phyloP scores from a whole-genome alignment of 2,113 vertebrate species.

The Rostratula benghalensis region DNA sequence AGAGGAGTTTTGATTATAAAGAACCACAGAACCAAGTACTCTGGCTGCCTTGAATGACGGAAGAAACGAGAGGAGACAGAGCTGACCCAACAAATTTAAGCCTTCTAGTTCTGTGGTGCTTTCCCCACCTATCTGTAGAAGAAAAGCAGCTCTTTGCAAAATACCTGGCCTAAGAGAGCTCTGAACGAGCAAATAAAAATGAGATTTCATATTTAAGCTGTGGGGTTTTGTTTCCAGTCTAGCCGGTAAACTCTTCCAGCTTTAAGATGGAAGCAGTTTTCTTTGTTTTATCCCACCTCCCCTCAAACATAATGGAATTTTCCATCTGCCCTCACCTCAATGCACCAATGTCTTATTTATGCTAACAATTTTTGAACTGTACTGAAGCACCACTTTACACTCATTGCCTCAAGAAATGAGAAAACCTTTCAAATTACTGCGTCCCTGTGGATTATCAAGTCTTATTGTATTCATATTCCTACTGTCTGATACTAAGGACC shows the following conservation, averaged over 20 bases:
- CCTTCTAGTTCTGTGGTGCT: neutral
- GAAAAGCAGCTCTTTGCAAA: neutral
- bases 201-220: neutral
- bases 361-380: neutral
- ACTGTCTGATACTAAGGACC: neutral
- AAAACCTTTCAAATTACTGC: neutral
- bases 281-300: neutral
- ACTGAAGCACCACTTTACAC: neutral
- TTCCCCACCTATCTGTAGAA: neutral
- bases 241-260: neutral
- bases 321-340: neutral
- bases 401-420: neutral
- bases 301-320: neutral
- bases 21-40: neutral
- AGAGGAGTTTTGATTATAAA: neutral
- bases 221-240: fast-evolving
- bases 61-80: neutral
- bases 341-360: neutral
- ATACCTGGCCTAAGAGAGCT: neutral
- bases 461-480: neutral
- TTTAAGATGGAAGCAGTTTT: neutral
- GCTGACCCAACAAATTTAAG: neutral
- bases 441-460: neutral
- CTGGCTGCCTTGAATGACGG: neutral
- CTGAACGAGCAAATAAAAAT: neutral